phyloP scores from a whole-genome alignment of 2,113 vertebrate species.

The Pterocles gutturalis region DNA sequence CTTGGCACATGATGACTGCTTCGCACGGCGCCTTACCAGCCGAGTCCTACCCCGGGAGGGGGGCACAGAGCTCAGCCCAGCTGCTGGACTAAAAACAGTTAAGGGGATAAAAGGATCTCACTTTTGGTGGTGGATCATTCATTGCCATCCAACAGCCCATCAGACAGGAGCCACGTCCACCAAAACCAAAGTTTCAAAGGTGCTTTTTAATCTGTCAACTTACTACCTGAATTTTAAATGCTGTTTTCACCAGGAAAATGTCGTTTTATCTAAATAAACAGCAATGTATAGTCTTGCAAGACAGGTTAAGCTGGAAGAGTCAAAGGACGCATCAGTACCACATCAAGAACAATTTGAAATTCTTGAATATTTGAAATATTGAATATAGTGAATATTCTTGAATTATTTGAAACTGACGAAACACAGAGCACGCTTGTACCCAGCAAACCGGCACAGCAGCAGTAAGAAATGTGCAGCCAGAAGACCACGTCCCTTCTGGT shows the following conservation, averaged over 20 bases:
- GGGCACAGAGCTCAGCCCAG: not conserved
- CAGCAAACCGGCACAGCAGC: not conserved
- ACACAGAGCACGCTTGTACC: accelerated
- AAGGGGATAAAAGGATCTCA: not conserved
- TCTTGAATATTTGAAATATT: no score
- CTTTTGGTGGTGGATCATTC: not conserved
- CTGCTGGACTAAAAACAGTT: not conserved
- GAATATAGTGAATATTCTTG: no score
- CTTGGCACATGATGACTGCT: not conserved
- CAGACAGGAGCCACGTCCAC: not conserved
- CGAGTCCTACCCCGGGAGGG: not conserved
- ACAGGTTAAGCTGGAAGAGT: not conserved
- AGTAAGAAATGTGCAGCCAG: not conserved
- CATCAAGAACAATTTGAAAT: no score
- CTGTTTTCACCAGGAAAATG: not conserved
- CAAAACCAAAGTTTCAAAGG: not conserved
- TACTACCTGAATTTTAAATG: not conserved
- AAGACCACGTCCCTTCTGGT: not conserved
- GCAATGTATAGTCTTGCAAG: not conserved
- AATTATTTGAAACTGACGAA: not conserved
- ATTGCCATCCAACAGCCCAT: no score
- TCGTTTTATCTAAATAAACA: not conserved
- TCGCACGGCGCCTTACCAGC: not conserved
- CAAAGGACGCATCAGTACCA: not conserved
- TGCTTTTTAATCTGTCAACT: not conserved